Evolutionary conservation across 2,113 vertebrate species (phyloP), one percentile per base, ranked within the genome.

Genomic region (Mandrillus leucophaeus): DNA sequence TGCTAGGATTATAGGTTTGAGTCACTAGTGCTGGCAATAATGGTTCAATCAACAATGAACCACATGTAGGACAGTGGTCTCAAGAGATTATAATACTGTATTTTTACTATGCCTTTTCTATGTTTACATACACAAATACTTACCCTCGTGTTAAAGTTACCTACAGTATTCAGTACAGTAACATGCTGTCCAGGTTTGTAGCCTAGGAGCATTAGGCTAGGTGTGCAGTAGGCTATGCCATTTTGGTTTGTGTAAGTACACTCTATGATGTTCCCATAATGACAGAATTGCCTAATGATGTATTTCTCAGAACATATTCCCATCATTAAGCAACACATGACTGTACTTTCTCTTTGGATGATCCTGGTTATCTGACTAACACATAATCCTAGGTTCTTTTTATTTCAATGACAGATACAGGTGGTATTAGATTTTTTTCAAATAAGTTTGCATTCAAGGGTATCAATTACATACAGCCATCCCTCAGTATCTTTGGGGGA

Each of bases 361-460:
- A 93, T n/a, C 32, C 59, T 75, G 25, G 68, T 91, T 79, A 70
- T 75, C 43, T 89, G 70, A 66, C 52, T 83, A 92, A 92, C 70
- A 80, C 82, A 84, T 84, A 93, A 86, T 57, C 90, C 73, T 79
- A 76, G 35, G 22, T 89, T 10, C 13, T 83, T 91, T 91, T 55
- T 75, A 75, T 50, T 52, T 43, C 48, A 92, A 23, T 23, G 75
- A 87, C 27, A 80, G 22, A 85, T 22, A 78, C 22, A 94, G 73
- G 20, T 79, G 75, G 59, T 25, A 83, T 1, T 16, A 8, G 50
- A 87, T 93, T 95, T 95, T 78, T 90, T 48, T 95, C 43, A 96
- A 80, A 30, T 93, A 95, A 89, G 40, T 95, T 55, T 90, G 38
- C 30, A 16, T 90, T 90, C 38, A 76, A 75, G 64, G 93, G 12